Conservation (phyloP, 1,140 invertebrate species). For the Trichonephila inaurata region DNA sequence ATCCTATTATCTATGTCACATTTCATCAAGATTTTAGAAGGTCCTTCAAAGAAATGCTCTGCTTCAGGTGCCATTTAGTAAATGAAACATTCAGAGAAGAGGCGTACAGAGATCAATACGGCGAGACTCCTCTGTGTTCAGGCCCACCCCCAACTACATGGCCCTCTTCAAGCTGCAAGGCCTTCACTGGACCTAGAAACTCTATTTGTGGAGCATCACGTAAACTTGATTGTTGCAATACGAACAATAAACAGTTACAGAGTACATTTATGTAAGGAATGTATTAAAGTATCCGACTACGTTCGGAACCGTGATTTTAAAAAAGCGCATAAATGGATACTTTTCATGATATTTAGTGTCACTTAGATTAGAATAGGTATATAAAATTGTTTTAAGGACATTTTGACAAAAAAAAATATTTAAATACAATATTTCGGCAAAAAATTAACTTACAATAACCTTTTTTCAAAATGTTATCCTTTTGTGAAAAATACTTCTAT, state of each 20-base stretch:
- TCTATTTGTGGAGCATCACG: slow-evolving; percentile 47
- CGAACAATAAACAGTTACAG: slow-evolving; percentile 56
- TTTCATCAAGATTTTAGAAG: slow-evolving; percentile 96
- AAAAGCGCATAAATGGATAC: too few species aligned
- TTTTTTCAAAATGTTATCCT: too few species aligned
- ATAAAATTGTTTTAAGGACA: too few species aligned
- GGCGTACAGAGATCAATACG: slow-evolving; percentile 95
- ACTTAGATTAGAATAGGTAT: too few species aligned
- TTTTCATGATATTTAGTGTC: too few species aligned
- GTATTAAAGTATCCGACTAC: too few species aligned
- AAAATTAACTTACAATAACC: too few species aligned
- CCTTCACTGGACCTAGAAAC: not conserved
- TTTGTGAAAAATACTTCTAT: too few species aligned
- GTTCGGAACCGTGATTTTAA: too few species aligned
- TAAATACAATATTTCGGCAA: too few species aligned
- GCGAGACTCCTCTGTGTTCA: slow-evolving; percentile 79
- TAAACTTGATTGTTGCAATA: slow-evolving; percentile 40
- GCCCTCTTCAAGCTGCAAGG: slow-evolving; percentile 6
- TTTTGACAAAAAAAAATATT: too few species aligned
- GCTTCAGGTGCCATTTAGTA: slow-evolving; percentile 91
- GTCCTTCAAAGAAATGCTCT: slow-evolving; percentile 95
- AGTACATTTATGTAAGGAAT: slow-evolving; percentile 66
- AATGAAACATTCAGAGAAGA: slow-evolving; percentile 95
- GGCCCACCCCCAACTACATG: slow-evolving; percentile 19
- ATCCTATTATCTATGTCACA: slow-evolving; percentile 94